Base-by-base conservation (phyloP, 2,113 vertebrate species). In the Eurypyga helias region DNA sequence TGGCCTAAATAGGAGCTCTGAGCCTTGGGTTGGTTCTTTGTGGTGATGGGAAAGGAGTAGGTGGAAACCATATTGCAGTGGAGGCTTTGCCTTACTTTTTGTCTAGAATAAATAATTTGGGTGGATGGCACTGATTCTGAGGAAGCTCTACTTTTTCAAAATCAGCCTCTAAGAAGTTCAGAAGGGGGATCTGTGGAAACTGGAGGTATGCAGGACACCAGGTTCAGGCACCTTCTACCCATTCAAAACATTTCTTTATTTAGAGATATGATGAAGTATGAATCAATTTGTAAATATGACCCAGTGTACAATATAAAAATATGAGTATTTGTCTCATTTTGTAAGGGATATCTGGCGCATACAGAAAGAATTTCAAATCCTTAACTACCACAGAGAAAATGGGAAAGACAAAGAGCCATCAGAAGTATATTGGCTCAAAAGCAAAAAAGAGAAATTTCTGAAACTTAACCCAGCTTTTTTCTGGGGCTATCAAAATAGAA, bases 251-350 rank as follows among this genome's bases (percentile, higher is more conserved):
- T 92, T 93, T 76, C 77, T 80, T 87, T 96, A 92, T 94, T 96
- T 87, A 87, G 49, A 93, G 64, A 34, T 65, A 34, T 58, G 62
- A 65, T 54, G 73, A 96, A 95, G 71, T 41, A 87, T 65, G 45
- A 69, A 94, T 78, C 81, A 82, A 79, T 84, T 87, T 72, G 93
- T 82, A 96, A 95, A 84, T 87, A 81, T 58, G 72, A 95, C 86
- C 83, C 38, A 76, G 90, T 89, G 79, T 83, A 91, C 49, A 91
- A 89, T 65, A 87, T 41, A 80, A 92, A 97, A 92, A 87, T 87
- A 86, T 93, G 83, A 58, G 65, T 89, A 86, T 84, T 90, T 87
- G 52, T 95, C 57, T 52, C 49, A 58, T 97, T 95, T 79, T 89
- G 65, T 82, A 52, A 94, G 57, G 38, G 49, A 66, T 93, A 87